phyloP scores from a whole-genome alignment of 2,888 invertebrate species.

The Altica lythri region DNA sequence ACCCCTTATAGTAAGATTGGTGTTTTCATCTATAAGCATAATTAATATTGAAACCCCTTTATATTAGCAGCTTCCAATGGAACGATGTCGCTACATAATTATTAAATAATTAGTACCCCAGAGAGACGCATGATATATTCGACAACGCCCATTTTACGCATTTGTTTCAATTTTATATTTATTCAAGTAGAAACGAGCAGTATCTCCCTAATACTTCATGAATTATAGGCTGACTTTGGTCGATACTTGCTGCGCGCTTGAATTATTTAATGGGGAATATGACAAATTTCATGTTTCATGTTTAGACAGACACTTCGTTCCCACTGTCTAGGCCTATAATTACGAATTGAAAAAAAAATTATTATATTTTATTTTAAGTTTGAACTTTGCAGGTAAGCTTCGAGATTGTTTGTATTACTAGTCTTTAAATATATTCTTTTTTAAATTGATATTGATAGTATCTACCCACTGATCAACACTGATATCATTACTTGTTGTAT shows the following conservation, averaged over 20 bases:
- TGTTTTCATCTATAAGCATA: not conserved
- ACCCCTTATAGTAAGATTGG: not conserved
- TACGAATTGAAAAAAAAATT: conserved; percentile 2
- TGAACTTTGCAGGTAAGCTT: not conserved
- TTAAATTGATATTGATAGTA: too few relatives aligned
- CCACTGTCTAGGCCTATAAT: conserved; percentile 1
- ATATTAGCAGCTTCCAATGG: conserved; percentile 36
- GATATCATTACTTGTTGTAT: too few relatives aligned
- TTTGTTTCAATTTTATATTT: conserved; percentile 54
- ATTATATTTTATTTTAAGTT: conserved; percentile 3
- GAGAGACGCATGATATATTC: conserved; percentile 50
- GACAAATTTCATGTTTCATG: conserved; percentile 41
- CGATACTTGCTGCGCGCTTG: conserved; percentile 45
- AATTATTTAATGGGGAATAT: conserved; percentile 45
- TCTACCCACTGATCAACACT: too few relatives aligned
- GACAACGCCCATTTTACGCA: conserved; percentile 49
- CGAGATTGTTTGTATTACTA: too few relatives aligned
- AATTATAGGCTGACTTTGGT: conserved; percentile 47
- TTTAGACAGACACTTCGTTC: conserved; percentile 24
- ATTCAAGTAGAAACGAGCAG: conserved; percentile 45
- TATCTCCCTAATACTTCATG: conserved; percentile 46
- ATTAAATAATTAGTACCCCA: conserved; percentile 51
- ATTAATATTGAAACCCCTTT: conserved; percentile 24
- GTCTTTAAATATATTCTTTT: too few relatives aligned
- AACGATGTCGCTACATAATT: conserved; percentile 40